phyloP scores from a whole-genome alignment of 2,113 vertebrate genomes.

The Oncorhynchus kisutch region DNA sequence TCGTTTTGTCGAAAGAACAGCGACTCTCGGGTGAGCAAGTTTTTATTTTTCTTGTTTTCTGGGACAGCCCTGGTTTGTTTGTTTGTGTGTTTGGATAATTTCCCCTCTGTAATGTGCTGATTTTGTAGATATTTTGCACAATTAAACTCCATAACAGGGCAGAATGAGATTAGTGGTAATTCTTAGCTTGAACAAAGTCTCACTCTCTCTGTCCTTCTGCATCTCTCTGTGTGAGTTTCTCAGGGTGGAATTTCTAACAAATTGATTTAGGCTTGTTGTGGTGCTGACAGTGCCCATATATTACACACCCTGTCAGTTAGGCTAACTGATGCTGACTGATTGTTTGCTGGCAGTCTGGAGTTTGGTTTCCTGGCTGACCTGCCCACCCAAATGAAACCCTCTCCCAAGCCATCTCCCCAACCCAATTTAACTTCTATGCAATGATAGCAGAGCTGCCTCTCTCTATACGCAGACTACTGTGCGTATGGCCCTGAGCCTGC shows the following conservation, averaged over 20 bases:
- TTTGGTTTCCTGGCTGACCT: neutral
- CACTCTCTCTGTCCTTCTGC: slow-evolving; percentile 5
- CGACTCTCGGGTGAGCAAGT: too few relatives aligned
- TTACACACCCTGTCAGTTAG: slow-evolving; percentile 40
- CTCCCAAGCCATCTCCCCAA: slow-evolving; percentile 12
- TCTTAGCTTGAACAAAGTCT: slow-evolving; percentile 31
- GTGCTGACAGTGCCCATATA: slow-evolving; percentile 39
- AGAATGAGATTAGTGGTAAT: slow-evolving; percentile 25
- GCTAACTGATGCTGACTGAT: slow-evolving; percentile 33
- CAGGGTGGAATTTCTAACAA: slow-evolving; percentile 58
- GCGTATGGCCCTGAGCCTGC: too few relatives aligned
- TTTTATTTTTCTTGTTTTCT: neutral
- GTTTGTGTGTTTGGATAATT: slow-evolving; percentile 19
- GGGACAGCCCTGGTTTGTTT: too few relatives aligned
- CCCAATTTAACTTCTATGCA: too few relatives aligned
- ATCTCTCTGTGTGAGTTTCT: neutral
- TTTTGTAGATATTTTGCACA: slow-evolving; percentile 18
- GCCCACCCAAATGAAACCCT: slow-evolving; percentile 22
- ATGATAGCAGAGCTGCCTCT: too few relatives aligned
- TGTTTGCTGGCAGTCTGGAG: neutral
- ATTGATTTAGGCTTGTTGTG: slow-evolving; percentile 55
- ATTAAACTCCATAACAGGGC: slow-evolving; percentile 12
- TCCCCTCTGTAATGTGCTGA: slow-evolving; percentile 19
- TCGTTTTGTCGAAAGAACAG: too few relatives aligned
- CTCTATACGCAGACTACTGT: too few relatives aligned